Evolutionary conservation across 2,888 invertebrate species (phyloP).

Genomic region (Lithodes maja): DNA sequence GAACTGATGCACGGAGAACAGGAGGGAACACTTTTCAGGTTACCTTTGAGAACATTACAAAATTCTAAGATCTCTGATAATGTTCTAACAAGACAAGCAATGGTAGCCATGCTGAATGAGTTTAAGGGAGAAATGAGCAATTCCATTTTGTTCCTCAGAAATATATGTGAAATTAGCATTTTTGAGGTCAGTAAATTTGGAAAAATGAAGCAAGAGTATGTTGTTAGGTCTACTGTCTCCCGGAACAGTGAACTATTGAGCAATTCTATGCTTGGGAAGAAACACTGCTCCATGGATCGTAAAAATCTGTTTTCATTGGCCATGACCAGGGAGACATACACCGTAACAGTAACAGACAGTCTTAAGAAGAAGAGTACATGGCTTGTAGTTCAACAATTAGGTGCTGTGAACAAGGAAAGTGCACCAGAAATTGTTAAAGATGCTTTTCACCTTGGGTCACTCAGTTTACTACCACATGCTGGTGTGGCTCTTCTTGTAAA

Average conservation of each 20-base stretch:
- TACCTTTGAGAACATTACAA: slow-evolving; percentile 27
- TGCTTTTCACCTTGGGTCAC: background rate
- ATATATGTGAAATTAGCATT: slow-evolving; percentile 37
- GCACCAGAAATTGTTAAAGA: slow-evolving; percentile 23
- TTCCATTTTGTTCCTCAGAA: slow-evolving; percentile 43
- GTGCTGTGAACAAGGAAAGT: slow-evolving; percentile 22
- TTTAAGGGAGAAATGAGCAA: slow-evolving; percentile 41
- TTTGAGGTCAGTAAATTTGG: background rate
- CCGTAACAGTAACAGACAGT: background rate
- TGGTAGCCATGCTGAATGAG: slow-evolving; percentile 17
- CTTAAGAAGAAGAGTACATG: background rate
- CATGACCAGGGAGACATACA: slow-evolving; percentile 30
- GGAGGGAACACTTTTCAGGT: slow-evolving; percentile 45
- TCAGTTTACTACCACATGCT: slow-evolving; percentile 47
- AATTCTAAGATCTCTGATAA: slow-evolving; percentile 20
- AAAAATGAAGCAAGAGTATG: background rate
- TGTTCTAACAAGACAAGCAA: background rate
- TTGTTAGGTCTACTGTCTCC: slow-evolving; percentile 18
- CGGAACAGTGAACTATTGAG: background rate
- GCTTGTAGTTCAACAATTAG: slow-evolving; percentile 40
- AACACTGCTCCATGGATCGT: background rate
- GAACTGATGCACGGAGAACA: background rate
- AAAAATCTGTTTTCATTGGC: background rate
- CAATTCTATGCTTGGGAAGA: background rate
- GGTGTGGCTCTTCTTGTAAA: slow-evolving; percentile 38